Evolutionary conservation across 2,113 vertebrate genomes (phyloP), one percentile per base, ranked within the genome.

Genomic region (Phalacrocorax aristotelis): DNA sequence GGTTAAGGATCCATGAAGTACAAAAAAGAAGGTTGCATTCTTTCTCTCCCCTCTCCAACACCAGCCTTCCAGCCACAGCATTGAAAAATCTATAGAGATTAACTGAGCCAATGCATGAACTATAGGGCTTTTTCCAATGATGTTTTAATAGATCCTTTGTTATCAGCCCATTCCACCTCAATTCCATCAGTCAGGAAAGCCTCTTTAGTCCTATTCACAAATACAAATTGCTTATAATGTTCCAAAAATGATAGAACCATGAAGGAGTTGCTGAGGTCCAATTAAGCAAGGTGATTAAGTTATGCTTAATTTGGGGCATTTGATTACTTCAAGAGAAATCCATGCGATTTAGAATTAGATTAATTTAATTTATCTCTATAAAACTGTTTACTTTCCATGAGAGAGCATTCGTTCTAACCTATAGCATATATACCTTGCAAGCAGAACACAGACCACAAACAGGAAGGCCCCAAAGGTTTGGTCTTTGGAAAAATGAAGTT

Each of bases 1-100:
- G 98, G 98, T 98, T 99, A 99, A 99, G 98, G 98, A 98, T 98
- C 98, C 99, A 99, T 99, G 98, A 99, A 99, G 99, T 99, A 98
- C 98, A 98, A 98, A 98, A 98, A 97, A 97, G 96, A 97, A 94
- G 96, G 18, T 42, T 60, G 84, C 87, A 95, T 95, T 97, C 98
- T 98, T 97, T 97, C 97, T 97, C 97, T 97, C 95, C 86, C n/a
- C 57, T 94, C 69, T 93, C 92, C 80, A 94, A 57, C 42, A 77
- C 77, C 40, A 58, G 82, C 86, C 94, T 98, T 96, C 95, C 82
- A 95, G 96, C 80, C 96, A 79, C 62, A 83, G 93, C 86, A 87
- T 93, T 96, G 92, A 83, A 89, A 94, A 82, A 91, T 62, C 89
- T 68, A 13, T 48, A 75, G 83, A 95, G 54, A 42, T 86, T 95